phyloP scores from a whole-genome alignment of 2,797 vertebrate species.

The Chaetodon trifasciatus region DNA sequence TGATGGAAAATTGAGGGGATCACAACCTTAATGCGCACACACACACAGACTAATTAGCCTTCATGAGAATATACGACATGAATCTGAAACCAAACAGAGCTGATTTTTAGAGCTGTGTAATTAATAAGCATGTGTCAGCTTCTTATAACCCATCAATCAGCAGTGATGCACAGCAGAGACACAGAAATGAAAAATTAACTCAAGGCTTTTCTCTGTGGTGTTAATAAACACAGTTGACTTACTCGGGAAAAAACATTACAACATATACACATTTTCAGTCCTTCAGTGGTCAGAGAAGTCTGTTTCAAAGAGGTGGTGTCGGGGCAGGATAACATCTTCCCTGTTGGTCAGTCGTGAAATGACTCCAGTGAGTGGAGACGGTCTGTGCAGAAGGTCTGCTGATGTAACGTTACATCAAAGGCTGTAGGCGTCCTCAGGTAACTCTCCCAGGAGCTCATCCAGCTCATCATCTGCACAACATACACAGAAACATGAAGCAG shows the following conservation, averaged over 20 bases:
- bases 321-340: neutral
- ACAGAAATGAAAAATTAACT: conserved; percentile 22
- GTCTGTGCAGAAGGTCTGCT: conserved; percentile 6
- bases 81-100: conserved; percentile 28
- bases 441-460: conserved; percentile 92
- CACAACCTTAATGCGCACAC: conserved; percentile 3
- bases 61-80: conserved; percentile 2
- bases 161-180: neutral
- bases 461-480: conserved; percentile 88
- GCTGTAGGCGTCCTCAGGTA: conserved; percentile 88
- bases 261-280: conserved; percentile 11
- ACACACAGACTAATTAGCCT: conserved; percentile 17
- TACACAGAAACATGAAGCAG: neutral
- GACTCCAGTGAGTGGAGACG: neutral
- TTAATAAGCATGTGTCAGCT: conserved; percentile 27
- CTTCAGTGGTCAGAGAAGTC: neutral
- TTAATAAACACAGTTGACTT: conserved; percentile 10
- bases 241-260: conserved; percentile 5
- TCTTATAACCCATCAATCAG: conserved; percentile 19
- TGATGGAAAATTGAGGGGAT: neutral
- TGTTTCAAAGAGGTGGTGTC: neutral
- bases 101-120: conserved; percentile 36
- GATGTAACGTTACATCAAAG: conserved; percentile 52
- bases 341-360: neutral
- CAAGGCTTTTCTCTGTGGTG: neutral